Evolutionary conservation across 2,888 invertebrate species (phyloP).

Genomic region (Drosophila kuntzei): DNA sequence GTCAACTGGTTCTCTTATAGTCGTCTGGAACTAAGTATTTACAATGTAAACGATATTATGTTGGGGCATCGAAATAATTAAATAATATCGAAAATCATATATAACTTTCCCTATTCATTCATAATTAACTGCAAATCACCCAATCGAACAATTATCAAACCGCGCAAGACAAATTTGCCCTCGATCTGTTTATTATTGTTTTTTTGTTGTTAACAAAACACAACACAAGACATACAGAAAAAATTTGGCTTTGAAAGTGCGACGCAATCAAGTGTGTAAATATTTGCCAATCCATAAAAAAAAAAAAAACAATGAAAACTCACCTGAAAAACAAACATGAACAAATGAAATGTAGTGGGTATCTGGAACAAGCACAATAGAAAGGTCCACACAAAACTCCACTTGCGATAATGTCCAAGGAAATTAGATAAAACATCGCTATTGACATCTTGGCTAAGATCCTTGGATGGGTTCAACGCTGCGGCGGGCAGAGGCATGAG

Average conservation of each 20-base stretch:
- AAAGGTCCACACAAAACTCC: slow-evolving; percentile 88
- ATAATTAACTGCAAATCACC: slow-evolving; percentile 13
- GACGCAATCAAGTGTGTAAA: slow-evolving; percentile 69
- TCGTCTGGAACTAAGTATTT: neutral
- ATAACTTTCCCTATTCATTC: slow-evolving; percentile 34
- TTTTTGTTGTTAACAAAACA: slow-evolving; percentile 21
- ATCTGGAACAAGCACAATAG: slow-evolving; percentile 87
- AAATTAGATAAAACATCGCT: slow-evolving; percentile 87
- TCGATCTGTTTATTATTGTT: slow-evolving; percentile 31
- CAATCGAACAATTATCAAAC: slow-evolving; percentile 36
- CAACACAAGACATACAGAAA: slow-evolving; percentile 8
- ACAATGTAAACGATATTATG: neutral
- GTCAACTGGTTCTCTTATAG: neutral
- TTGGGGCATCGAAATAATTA: neutral
- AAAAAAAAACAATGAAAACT: slow-evolving; percentile 58
- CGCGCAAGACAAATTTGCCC: slow-evolving; percentile 27
- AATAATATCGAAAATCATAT: slow-evolving; percentile 1
- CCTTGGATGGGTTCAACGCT: slow-evolving; percentile 28
- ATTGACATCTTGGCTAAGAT: slow-evolving; percentile 81
- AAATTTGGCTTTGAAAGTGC: slow-evolving; percentile 40
- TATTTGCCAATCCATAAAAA: slow-evolving; percentile 57
- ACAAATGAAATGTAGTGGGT: slow-evolving; percentile 89
- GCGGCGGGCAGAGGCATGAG: slow-evolving; percentile 17
- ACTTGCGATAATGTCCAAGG: slow-evolving; percentile 88
- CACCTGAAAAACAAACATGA: slow-evolving; percentile 87